Base-by-base conservation (phyloP, 2,888 invertebrate species). In the Carabus problematicus region DNA sequence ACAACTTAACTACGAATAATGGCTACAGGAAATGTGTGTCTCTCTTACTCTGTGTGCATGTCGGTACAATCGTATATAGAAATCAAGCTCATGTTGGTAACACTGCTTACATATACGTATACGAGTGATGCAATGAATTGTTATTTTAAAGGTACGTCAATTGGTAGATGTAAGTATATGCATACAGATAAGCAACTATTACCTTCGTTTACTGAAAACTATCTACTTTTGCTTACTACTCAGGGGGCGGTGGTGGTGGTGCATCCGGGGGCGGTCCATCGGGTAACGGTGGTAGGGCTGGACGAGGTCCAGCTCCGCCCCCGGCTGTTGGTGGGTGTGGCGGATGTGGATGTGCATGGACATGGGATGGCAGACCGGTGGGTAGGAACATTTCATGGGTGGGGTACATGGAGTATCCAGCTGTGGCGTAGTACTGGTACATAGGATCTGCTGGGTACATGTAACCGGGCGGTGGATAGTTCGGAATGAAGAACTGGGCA, bases 221-320 rank as follows among this genome's bases (percentile, higher is more conserved):
- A 29, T 3, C 29, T 29, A 29, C 2, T 2, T 29, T n/a, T n/a
- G 6, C 12, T 71, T 71, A 75, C 70, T 79, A 79, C 29, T 82
- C 83, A n/a, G 84, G 82, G 45, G 87, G 87, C 47, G 89, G 89
- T 11, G 88, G 88, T 18, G 89, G 89, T 7, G 88, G 87, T 62
- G 84, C 83, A 52, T 84, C 83, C 0, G 89, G 89, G 41, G 88
- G 88, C 8, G 88, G 88, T 74, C 85, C 86, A 64, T 82, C 80
- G 3, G 87, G 88, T 72, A 86, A 80, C 45, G 86, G 85, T 0
- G 87, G 87, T 60, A 82, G 84, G 72, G 42, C 49, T 60, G 43
- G 47, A n/a, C n/a, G 56, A 49, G 29, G 29, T 29, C 6, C 3
- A 29, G 2, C 29, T 29, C 29, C 29, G n/a, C 56, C 59, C 8